Conservation (phyloP, 1,140 invertebrate species). For the Orius laevigatus region DNA sequence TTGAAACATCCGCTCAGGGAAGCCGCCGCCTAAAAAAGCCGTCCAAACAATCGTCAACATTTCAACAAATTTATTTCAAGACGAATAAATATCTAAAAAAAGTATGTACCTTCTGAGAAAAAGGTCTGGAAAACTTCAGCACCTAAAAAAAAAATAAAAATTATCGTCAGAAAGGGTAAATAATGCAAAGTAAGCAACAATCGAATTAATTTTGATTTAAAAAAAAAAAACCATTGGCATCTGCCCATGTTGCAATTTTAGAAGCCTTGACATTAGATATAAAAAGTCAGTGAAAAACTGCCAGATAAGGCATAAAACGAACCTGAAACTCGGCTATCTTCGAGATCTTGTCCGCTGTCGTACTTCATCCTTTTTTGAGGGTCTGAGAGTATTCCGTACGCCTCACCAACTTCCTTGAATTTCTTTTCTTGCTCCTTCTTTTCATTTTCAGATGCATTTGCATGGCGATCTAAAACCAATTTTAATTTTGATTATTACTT, state of each 20-base stretch:
- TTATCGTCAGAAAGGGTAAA: too few relatives aligned
- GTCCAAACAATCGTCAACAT: neutral
- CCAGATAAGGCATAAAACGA: too few relatives aligned
- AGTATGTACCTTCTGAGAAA: too few relatives aligned
- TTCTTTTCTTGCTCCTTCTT: conserved; percentile 83
- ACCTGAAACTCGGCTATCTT: conserved; percentile 31
- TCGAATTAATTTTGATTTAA: too few relatives aligned
- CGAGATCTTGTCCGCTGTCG: conserved; percentile 82
- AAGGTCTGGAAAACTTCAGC: too few relatives aligned
- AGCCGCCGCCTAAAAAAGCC: neutral
- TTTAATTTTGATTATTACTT: too few relatives aligned
- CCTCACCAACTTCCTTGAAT: conserved; percentile 96
- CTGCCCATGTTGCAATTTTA: too few relatives aligned
- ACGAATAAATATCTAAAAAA: neutral
- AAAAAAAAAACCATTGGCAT: too few relatives aligned
- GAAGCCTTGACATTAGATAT: too few relatives aligned
- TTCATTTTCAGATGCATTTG: conserved; percentile 62
- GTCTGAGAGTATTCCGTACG: conserved; percentile 89
- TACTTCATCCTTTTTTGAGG: conserved; percentile 79
- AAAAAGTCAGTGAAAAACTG: too few relatives aligned
- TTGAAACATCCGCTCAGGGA: conserved; percentile 44
- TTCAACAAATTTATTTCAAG: neutral
- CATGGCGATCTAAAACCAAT: conserved; percentile 57
- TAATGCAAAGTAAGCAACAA: too few relatives aligned
- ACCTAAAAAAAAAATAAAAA: too few relatives aligned